Conservation (phyloP, 2,888 invertebrate genomes). For the Drosophila koepferae region DNA sequence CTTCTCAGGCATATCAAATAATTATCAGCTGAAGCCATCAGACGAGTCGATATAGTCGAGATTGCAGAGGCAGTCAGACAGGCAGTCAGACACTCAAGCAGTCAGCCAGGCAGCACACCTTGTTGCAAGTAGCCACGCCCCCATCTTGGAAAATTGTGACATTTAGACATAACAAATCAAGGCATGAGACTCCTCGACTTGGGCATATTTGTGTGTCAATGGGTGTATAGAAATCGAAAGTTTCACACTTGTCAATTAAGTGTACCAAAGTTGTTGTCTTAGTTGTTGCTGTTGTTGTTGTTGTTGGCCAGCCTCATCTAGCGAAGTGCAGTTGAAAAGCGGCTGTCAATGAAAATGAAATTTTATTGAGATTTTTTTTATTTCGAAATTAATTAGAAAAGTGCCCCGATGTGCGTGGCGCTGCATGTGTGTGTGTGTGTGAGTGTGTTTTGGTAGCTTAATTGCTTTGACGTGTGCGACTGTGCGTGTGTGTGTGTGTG, state of each 20-base stretch:
- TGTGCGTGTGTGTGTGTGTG: conserved; percentile 30
- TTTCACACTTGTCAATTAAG: conserved; percentile 81
- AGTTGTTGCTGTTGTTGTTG: conserved; percentile 32
- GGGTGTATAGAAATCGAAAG: conserved; percentile 80
- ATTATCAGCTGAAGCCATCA: conserved; percentile 68
- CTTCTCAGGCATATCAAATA: conserved; percentile 54
- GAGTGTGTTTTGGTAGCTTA: conserved; percentile 74
- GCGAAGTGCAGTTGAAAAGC: conserved; percentile 76
- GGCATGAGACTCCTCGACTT: conserved; percentile 30
- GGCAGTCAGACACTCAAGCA: conserved; percentile 7
- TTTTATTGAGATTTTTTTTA: conserved; percentile 79
- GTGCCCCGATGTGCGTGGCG: conserved; percentile 47
- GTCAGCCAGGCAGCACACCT: conserved; percentile 27
- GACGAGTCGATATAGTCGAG: conserved; percentile 49
- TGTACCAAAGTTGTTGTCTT: conserved; percentile 63
- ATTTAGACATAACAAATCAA: conserved; percentile 78
- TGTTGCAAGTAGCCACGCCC: conserved; percentile 35
- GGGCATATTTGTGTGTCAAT: conserved; percentile 70
- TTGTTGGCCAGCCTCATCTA: conserved; percentile 45
- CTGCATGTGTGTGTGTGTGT: conserved; percentile 34
- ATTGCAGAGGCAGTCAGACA: conserved; percentile 19
- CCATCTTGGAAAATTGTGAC: conserved; percentile 68
- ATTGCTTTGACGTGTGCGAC: conserved; percentile 73
- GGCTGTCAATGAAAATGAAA: conserved; percentile 81
- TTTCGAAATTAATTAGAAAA: conserved; percentile 78